Evolutionary conservation across 1,140 invertebrate species (phyloP), one percentile per base, ranked within the genome.

Genomic region (Eriosoma lanigerum): DNA sequence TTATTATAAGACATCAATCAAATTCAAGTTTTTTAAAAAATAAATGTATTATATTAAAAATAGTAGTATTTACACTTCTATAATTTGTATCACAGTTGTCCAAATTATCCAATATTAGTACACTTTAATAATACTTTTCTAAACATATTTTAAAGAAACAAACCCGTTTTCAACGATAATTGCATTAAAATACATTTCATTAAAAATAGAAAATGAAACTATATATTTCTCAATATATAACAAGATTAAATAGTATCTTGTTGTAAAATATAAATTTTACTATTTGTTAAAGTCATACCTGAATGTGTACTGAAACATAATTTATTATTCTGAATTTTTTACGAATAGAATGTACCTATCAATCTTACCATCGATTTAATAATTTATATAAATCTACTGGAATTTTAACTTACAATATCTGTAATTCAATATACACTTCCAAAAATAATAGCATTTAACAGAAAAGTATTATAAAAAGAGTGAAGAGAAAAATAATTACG

Each of bases 251-350:
- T 8, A 66, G 38, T n/a, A 10, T 32, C 32, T 9, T 32, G 26
- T 52, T 54, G 50, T 72, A 29, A 72, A 72, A 72, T 72, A 72
- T 19, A 52, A 12, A 52, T 72, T 52, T 38, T n/a, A 15, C 24
- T 26, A 52, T 72, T 52, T 52, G 19, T 72, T 19, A 12, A 52
- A 15, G 24, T 52, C 24, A 0, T 26, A n/a, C n/a, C n/a, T n/a
- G n/a, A n/a, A n/a, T n/a, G 19, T 3, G 4, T 48, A 29, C 24
- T 10, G 3, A 10, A 52, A 50, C 17, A 70, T 10, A 52, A 72
- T 72, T 52, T 72, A 72, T 72, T 29, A n/a, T 0, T 17, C 6
- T 19, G 21, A 12, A 72, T 52, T 72, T 52, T 2, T 29, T 72
- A 3, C 15, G 17, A 72, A 50, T 50, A 17, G 48, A 29, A 72